These are phyloP conservation scores for Aricia artaxerxes DNA, from an alignment of 2,888 invertebrate species.

Conservation along the genomic window DNA sequence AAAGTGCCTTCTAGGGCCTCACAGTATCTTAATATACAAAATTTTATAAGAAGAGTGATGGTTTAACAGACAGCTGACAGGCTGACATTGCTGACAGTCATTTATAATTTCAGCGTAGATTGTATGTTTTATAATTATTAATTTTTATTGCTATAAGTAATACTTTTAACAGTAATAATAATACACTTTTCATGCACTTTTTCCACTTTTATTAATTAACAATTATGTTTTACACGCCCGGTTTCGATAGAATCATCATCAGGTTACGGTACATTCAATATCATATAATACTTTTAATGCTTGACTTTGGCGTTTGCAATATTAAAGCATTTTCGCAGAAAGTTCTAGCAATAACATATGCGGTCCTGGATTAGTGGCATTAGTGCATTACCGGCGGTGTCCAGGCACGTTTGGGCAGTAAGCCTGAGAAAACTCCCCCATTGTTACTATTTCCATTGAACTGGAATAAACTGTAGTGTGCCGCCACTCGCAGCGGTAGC, in stretches of 20 bases:
- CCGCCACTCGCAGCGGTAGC: conserved; percentile 36
- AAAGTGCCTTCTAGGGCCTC: neutral
- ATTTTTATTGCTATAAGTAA: neutral
- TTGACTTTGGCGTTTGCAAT: neutral
- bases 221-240: no score
- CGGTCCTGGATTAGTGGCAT: neutral
- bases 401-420: conserved; percentile 30
- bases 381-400: neutral
- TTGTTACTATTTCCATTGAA: conserved; percentile 65
- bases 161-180: no score
- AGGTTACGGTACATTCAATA: no score
- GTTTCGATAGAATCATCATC: no score
- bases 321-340: neutral
- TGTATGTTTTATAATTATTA: no score
- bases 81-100: no score
- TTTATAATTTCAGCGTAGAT: neutral
- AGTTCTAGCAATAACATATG: neutral
- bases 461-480: conserved; percentile 59
- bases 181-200: no score
- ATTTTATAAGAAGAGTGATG: no score
- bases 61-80: no score
- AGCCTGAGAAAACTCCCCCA: conserved; percentile 37
- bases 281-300: neutral
- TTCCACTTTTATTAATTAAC: no score
- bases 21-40: no score